Conservation (phyloP, 53 echinoderm and acorn worm genomes). For the Patiria pectinifera region DNA sequence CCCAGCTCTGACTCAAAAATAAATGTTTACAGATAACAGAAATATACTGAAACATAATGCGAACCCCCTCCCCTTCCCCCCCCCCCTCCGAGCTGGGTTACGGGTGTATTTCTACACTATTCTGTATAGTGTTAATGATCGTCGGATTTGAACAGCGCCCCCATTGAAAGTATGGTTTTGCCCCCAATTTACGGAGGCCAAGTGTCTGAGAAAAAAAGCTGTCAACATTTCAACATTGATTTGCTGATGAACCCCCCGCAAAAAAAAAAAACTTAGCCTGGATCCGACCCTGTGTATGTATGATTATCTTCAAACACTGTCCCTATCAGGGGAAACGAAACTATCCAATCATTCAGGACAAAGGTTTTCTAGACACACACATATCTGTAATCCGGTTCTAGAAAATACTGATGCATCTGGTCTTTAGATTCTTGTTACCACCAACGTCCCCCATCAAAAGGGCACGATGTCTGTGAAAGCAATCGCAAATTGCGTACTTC, state of each 20-base stretch:
- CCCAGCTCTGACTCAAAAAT: no score
- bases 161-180: no score
- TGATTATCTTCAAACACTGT: background rate
- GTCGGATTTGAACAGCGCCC: no score
- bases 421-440: background rate
- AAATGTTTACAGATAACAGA: no score
- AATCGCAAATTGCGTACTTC: background rate
- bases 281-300: background rate
- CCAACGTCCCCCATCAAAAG: background rate
- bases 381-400: slow-evolving; percentile 41
- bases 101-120: no score
- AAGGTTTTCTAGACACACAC: background rate
- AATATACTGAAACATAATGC: no score
- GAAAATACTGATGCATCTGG: background rate
- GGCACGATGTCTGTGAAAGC: background rate
- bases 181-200: no score
- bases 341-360: background rate
- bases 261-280: background rate
- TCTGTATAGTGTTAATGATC: no score
- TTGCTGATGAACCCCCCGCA: background rate
- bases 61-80: no score
- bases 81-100: no score
- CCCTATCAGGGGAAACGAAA: background rate
- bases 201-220: no score
- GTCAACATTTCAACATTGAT: background rate